A percentile compares a stretch with the other conserved stretches of the same genome.
Evolutionary conservation across 2,797 vertebrate genomes (phyloP).

Genomic region (Sebastes trivittatus): DNA sequence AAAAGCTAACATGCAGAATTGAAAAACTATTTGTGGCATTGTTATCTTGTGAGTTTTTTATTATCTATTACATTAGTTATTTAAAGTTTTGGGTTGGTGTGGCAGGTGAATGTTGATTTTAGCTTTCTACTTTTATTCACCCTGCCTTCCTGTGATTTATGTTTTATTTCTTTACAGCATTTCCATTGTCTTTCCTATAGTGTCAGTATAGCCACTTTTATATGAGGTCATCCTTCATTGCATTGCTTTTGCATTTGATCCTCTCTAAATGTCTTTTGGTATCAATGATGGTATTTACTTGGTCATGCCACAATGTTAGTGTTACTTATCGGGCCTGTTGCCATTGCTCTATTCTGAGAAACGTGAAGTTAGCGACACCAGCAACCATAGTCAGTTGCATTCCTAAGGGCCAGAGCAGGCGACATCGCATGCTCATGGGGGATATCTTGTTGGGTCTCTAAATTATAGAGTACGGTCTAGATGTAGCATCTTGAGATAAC

Average conservation of each 20-base stretch:
- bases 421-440: too few relatives aligned
- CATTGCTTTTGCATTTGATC: not conserved
- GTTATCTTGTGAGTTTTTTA: not conserved
- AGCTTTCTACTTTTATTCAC: not conserved
- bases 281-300: not conserved
- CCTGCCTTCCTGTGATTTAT: not conserved
- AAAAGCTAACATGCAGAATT: not conserved
- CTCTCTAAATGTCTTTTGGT: not conserved
- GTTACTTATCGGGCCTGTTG: not conserved
- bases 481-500: too few relatives aligned
- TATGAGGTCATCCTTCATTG: not conserved
- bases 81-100: not conserved
- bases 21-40: not conserved
- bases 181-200: not conserved
- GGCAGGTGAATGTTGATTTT: not conserved
- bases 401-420: too few relatives aligned
- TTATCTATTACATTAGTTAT: not conserved
- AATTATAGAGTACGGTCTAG: too few relatives aligned
- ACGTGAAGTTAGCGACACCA: too few relatives aligned
- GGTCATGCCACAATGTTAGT: not conserved
- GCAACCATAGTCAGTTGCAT: too few relatives aligned
- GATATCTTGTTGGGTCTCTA: too few relatives aligned
- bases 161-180: not conserved
- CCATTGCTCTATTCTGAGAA: not conserved
- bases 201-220: not conserved